phyloP scores from a whole-genome alignment of 2,888 invertebrate species.

The Bursaphelenchus okinawaensis region DNA sequence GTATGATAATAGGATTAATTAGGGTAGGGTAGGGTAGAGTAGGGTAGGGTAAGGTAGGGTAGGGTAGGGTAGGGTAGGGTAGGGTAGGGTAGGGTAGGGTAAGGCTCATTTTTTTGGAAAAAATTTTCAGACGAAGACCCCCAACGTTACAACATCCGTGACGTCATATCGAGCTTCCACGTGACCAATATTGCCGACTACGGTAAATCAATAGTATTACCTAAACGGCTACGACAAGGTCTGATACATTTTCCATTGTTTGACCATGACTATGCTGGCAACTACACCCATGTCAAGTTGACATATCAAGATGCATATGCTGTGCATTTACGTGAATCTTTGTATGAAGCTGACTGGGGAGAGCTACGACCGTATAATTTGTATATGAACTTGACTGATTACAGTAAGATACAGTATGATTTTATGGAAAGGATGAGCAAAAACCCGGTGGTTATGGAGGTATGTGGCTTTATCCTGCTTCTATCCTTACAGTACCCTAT shows the following conservation, averaged over 20 bases:
- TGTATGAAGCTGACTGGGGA: background rate
- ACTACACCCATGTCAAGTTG: background rate
- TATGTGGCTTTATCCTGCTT: no score
- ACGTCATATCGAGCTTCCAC: background rate
- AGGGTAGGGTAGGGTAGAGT: no score
- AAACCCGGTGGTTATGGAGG: background rate
- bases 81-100: no score
- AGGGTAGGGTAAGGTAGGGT: no score
- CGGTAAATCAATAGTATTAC: background rate
- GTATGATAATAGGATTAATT: no score
- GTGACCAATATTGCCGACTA: background rate
- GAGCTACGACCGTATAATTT: background rate
- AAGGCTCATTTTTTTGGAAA: background rate
- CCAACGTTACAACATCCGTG: background rate
- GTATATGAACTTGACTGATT: background rate
- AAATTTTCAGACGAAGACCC: background rate
- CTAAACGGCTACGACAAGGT: background rate
- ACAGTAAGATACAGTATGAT: background rate
- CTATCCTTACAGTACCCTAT: no score
- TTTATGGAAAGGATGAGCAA: background rate
- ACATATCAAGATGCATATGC: background rate
- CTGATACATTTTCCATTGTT: background rate
- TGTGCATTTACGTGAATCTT: background rate
- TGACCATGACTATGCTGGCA: background rate
- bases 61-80: no score